Evolutionary conservation across 1,140 invertebrate genomes (phyloP).

Genomic region (Trichonephila clavipes): DNA sequence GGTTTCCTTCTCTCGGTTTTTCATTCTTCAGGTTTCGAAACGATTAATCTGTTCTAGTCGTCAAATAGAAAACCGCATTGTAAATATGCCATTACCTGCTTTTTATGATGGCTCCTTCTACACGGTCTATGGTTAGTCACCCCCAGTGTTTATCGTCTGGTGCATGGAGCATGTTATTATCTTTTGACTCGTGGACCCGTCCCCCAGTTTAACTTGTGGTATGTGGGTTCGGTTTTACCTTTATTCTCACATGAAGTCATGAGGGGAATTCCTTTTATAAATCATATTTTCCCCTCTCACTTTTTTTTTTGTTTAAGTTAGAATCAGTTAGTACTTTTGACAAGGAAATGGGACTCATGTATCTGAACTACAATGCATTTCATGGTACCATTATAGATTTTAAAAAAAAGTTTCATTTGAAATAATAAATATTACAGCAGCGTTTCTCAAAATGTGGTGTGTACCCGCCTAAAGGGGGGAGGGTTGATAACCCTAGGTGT

Average conservation of each 20-base stretch:
- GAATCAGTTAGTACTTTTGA: too few relatives aligned
- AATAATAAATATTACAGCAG: too few relatives aligned
- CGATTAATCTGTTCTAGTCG: neutral
- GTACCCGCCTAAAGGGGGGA: too few relatives aligned
- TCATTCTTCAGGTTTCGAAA: neutral
- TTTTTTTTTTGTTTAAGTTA: neutral
- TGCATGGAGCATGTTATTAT: neutral
- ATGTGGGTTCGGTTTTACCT: conserved; percentile 2
- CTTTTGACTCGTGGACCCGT: neutral
- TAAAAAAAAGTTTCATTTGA: too few relatives aligned
- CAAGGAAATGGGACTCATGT: too few relatives aligned
- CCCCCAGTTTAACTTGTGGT: neutral
- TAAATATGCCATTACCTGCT: neutral
- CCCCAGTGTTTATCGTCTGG: neutral
- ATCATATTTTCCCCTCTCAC: neutral
- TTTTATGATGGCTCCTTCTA: neutral
- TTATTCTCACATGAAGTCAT: neutral
- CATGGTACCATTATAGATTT: too few relatives aligned
- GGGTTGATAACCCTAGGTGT: too few relatives aligned
- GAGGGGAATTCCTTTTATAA: neutral
- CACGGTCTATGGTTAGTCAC: neutral
- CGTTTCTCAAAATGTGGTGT: too few relatives aligned
- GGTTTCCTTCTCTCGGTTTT: neutral
- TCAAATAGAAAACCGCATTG: neutral
- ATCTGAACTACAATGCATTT: too few relatives aligned